phyloP scores from a whole-genome alignment of 2,888 invertebrate genomes.

The Trichogramma evanescens region DNA sequence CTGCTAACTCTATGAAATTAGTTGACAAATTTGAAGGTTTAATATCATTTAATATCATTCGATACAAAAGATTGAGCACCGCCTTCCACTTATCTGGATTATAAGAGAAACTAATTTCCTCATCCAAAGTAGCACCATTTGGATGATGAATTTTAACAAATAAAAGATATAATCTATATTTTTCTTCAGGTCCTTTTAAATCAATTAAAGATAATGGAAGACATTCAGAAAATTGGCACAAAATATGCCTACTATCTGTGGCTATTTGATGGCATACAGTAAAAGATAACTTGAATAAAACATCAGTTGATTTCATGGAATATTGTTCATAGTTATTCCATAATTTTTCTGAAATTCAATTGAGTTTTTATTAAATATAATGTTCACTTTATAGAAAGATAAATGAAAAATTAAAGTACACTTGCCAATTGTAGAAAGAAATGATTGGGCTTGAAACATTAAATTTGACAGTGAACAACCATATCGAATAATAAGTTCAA shows the following conservation, averaged over 20 bases:
- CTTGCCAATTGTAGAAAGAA: slow-evolving; percentile 33
- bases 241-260: slow-evolving; percentile 49
- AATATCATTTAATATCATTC: slow-evolving; percentile 39
- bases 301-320: slow-evolving; percentile 23
- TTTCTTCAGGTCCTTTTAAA: slow-evolving; percentile 36
- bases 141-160: slow-evolving; percentile 53
- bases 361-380: neutral
- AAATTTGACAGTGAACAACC: slow-evolving; percentile 40
- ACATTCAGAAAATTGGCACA: slow-evolving; percentile 53
- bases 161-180: slow-evolving; percentile 50
- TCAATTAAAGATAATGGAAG: slow-evolving; percentile 47
- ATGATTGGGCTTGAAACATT: slow-evolving; percentile 29
- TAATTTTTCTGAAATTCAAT: slow-evolving; percentile 25
- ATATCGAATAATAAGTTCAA: slow-evolving; percentile 49
- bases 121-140: slow-evolving; percentile 39
- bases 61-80: slow-evolving; percentile 43
- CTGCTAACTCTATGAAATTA: slow-evolving; percentile 31
- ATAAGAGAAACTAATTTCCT: slow-evolving; percentile 42
- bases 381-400: slow-evolving; percentile 4
- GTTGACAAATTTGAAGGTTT: slow-evolving; percentile 26
- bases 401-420: slow-evolving; percentile 5
- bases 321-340: slow-evolving; percentile 22
- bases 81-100: slow-evolving; percentile 47
- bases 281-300: slow-evolving; percentile 30
- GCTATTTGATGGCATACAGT: slow-evolving; percentile 47